Percentiles rank a stretch among this genome's conserved stretches.
Conservation (phyloP, 2,113 vertebrate genomes). For the Amia ocellicauda region DNA sequence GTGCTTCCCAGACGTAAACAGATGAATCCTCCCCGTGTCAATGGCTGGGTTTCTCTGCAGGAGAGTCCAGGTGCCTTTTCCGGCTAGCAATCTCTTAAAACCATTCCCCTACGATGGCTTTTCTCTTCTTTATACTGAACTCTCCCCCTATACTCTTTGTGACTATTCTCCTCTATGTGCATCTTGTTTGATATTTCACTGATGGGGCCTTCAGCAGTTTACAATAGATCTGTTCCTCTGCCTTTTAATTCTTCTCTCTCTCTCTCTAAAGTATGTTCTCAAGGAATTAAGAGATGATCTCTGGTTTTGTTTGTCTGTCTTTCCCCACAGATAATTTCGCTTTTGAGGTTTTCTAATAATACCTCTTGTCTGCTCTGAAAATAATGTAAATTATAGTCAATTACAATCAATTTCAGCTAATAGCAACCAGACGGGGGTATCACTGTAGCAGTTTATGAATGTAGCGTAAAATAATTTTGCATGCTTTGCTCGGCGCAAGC, state of each 20-base stretch:
- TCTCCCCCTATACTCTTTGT: not conserved
- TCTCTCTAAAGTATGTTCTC: not conserved
- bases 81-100: not conserved
- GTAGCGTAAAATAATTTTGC: conserved; percentile 17
- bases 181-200: not conserved
- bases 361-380: conserved; percentile 31
- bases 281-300: conserved; percentile 8
- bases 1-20: not conserved
- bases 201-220: not conserved
- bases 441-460: conserved; percentile 24
- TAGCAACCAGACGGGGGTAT: conserved; percentile 22
- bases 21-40: not conserved
- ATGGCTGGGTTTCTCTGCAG: too few species aligned
- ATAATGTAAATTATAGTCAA: conserved; percentile 41
- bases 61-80: not conserved
- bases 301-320: conserved; percentile 15
- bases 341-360: conserved; percentile 36
- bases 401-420: conserved; percentile 37
- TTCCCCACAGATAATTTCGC: conserved; percentile 21
- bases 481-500: conserved; percentile 3
- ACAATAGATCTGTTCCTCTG: not conserved
- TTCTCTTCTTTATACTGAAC: not conserved
- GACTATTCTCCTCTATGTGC: not conserved
- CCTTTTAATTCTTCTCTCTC: conserved; percentile 12
- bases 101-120: not conserved